Evolutionary conservation across 2,888 invertebrate species (phyloP).

Genomic region (Chalcis sispes): DNA sequence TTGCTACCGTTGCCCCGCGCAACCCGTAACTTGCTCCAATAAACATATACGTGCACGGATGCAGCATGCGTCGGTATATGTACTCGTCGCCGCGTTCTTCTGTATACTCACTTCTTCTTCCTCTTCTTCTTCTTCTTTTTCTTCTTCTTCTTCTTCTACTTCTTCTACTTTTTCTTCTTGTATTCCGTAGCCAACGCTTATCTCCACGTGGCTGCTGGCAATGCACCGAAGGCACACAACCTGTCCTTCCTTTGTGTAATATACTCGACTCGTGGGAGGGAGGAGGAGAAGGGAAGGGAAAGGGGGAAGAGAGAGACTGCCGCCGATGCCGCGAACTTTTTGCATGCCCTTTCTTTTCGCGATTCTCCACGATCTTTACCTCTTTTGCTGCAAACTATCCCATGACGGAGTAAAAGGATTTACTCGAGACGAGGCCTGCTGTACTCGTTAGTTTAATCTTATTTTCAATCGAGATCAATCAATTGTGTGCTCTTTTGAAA

Average conservation of each 20-base stretch:
- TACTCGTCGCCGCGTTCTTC: not conserved
- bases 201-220: not conserved
- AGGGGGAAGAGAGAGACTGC: too few species aligned
- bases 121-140: too few species aligned
- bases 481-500: too few species aligned
- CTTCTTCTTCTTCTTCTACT: not conserved
- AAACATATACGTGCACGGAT: too few species aligned
- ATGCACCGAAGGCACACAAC: too few species aligned
- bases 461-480: not conserved
- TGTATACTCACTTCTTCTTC: not conserved
- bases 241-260: not conserved
- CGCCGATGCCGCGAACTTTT: not conserved
- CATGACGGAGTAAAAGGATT: constrained; percentile 10
- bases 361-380: not conserved
- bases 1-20: too few species aligned
- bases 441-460: not conserved
- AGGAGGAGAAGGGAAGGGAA: too few species aligned
- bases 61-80: not conserved
- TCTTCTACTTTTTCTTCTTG: not conserved
- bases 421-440: not conserved
- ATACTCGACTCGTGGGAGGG: too few species aligned
- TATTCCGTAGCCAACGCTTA: not conserved
- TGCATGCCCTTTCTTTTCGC: not conserved
- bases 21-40: not conserved
- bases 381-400: not conserved